A percentile compares a stretch with the other conserved stretches of the same genome.
Conservation (phyloP, 2,888 invertebrate genomes). For the Cantharis flavilabris region DNA sequence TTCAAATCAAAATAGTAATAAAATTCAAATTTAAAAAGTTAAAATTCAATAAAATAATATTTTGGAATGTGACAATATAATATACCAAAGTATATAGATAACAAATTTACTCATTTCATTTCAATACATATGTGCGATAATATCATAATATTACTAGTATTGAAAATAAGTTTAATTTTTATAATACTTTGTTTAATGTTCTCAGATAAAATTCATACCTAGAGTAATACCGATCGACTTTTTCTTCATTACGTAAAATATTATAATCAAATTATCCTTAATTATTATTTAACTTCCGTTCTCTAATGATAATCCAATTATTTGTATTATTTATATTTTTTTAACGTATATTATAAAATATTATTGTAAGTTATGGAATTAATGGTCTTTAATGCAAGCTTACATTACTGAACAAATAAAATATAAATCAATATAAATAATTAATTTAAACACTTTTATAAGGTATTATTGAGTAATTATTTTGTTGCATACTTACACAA, state of each 20-base stretch:
- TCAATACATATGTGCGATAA: no score
- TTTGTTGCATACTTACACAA: no score
- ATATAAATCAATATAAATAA: background rate
- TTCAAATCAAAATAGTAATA: no score
- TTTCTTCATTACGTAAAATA: background rate
- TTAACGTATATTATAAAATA: background rate
- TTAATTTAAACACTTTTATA: background rate
- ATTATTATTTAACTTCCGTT: background rate
- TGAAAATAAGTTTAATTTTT: background rate
- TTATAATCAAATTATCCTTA: background rate
- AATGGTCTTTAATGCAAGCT: background rate
- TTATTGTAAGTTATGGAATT: background rate
- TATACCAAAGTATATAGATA: no score
- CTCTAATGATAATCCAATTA: background rate
- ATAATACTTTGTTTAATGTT: background rate
- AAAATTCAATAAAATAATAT: no score
- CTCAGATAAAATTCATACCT: no score
- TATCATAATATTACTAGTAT: no score
- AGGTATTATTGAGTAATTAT: background rate
- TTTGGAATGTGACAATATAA: no score
- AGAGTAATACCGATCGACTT: background rate
- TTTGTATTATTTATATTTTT: background rate
- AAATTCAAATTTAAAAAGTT: no score
- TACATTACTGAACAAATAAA: background rate
- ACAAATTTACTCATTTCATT: no score